phyloP scores from a whole-genome alignment of 1,140 invertebrate species.

The Panulirus ornatus region DNA sequence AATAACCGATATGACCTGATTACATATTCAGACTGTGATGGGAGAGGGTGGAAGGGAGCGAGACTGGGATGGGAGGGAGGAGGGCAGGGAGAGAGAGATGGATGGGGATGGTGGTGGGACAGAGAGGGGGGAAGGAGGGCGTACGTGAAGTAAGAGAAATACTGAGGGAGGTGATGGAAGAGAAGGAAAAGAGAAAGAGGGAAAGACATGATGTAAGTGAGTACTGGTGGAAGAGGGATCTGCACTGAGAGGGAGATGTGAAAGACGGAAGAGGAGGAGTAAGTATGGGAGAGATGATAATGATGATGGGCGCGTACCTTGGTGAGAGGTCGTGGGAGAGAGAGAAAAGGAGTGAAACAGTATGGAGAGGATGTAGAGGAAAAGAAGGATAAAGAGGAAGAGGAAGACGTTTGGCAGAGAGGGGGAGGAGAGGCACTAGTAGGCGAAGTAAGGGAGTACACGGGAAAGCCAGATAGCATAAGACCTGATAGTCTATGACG shows the following conservation, averaged over 20 bases:
- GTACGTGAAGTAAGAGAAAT: not conserved
- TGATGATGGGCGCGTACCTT: no score
- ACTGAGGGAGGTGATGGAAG: not conserved
- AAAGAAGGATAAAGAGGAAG: not conserved
- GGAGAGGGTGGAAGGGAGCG: not conserved
- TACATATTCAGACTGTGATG: not conserved
- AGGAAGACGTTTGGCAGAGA: not conserved
- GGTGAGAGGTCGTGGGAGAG: no score
- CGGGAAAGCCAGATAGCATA: no score
- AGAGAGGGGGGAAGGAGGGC: not conserved
- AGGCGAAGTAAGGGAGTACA: no score
- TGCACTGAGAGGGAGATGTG: not conserved
- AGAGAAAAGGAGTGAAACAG: no score
- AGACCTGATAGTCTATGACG: no score
- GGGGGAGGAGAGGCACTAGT: not conserved
- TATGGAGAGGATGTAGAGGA: not conserved
- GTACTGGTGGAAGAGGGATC: not conserved
- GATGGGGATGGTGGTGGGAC: not conserved
- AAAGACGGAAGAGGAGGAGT: not conserved
- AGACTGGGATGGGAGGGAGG: not conserved
- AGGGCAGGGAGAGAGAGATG: not conserved
- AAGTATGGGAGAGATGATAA: not conserved
- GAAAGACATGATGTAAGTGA: not conserved
- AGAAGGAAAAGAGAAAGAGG: not conserved
- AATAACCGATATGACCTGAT: no score